Base-by-base conservation (phyloP, 2,797 vertebrate species). In the Melopsittacus undulatus region DNA sequence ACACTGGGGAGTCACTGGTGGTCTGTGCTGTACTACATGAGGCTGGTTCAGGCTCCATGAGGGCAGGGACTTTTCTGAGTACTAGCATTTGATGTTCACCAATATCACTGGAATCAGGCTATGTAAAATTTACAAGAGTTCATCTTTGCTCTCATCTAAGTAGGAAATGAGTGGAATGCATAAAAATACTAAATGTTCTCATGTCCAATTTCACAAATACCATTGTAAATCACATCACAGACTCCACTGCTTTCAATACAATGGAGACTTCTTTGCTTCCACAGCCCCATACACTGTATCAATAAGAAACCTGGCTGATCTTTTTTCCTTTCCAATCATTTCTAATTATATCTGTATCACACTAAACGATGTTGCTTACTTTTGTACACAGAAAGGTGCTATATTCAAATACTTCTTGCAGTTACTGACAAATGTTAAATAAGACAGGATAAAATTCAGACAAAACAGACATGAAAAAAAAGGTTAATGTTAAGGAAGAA, bases 261-360 rank as follows among this genome's bases (percentile, higher is more conserved):
- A 24, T 30, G 27, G 23, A 32, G 4, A 27, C 56, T 51, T 59
- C 26, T 70, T 69, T 66, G 9, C 11, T 86, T 78, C 12, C 43
- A 38, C 52, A 75, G 23, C 23, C 22, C 3, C 5, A 5, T 72
- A 48, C 0, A 0, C 5, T 73, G 6, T 30, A 40, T 30, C 45
- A 45, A 23, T 64, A 57, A 66, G 70, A 70, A 83, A 36, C 7
- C 3, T 56, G 2, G 17, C 3, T 66, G 21, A 5, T 27, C 7
- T 70, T 67, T 82, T 82, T 77, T 38, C 14, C 13, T 79, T 69
- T 61, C 11, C 22, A 63, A 78, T 21, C 3, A 22, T 52, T 66
- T 94, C 34, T 7, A 64, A 2, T 51, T 48, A 5, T 42, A 70
- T 38, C 7, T 73, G 10, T 59, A 42, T 32, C 8, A 57, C 3